A percentile compares a stretch with the other conserved stretches of the same genome.
These are phyloP conservation scores for Cirrhinus mrigala DNA, from an alignment of 2,797 vertebrate genomes.

Conservation along the genomic window DNA sequence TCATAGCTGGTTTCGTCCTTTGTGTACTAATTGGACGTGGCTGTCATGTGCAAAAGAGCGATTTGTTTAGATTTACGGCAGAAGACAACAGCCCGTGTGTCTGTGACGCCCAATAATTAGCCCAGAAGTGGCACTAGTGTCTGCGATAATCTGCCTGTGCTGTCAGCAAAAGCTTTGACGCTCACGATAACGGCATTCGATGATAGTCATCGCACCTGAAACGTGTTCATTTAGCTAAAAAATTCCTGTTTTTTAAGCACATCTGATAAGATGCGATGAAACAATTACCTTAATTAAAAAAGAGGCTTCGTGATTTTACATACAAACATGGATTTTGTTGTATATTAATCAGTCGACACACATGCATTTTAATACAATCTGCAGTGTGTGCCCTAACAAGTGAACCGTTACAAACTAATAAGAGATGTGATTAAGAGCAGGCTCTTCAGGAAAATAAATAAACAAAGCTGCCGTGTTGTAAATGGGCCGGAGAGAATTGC, in stretches of 20 bases:
- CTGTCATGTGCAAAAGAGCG: slow-evolving; percentile 53
- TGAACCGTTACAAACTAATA: slow-evolving; percentile 9
- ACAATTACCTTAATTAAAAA: not conserved
- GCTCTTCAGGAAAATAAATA: not conserved
- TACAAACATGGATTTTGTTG: not conserved
- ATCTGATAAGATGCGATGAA: slow-evolving; percentile 13
- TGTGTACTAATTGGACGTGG: slow-evolving; percentile 59
- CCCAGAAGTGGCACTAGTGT: slow-evolving; percentile 48
- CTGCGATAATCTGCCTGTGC: slow-evolving; percentile 53
- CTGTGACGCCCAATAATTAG: slow-evolving; percentile 59
- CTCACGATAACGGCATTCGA: slow-evolving; percentile 38
- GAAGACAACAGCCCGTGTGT: slow-evolving; percentile 44
- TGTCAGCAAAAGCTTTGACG: slow-evolving; percentile 53
- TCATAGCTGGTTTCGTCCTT: slow-evolving; percentile 49
- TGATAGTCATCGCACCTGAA: slow-evolving; percentile 51
- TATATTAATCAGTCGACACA: not conserved
- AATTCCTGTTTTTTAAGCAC: not conserved
- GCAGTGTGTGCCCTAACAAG: not conserved
- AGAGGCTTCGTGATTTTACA: not conserved
- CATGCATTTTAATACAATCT: slow-evolving; percentile 17
- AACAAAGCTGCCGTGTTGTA: not conserved
- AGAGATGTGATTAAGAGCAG: slow-evolving; percentile 5
- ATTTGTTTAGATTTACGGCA: slow-evolving; percentile 53
- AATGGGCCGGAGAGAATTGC: slow-evolving; percentile 29
- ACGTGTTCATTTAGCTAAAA: slow-evolving; percentile 4